A percentile compares a stretch with the other conserved stretches of the same genome.
Conservation (phyloP, 2,797 vertebrate species). For the Enoplosus armatus region DNA sequence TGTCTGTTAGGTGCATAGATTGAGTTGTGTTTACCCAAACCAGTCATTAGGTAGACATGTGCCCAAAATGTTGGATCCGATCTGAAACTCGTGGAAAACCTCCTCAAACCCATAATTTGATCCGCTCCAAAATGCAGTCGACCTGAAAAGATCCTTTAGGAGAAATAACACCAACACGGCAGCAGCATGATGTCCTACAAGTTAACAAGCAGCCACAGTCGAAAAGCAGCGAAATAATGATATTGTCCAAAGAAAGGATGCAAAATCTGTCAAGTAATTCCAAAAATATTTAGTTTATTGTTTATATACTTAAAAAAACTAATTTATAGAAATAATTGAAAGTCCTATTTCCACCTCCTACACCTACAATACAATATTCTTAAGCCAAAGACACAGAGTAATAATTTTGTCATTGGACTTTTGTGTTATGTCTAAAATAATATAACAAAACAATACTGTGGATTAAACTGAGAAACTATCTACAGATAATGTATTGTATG, state of each 20-base stretch:
- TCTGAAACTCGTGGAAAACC: not conserved
- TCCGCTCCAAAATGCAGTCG: not conserved
- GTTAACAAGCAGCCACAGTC: not conserved
- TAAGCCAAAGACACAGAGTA: not conserved
- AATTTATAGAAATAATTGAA: not conserved
- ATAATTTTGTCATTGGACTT: not conserved
- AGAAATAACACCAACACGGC: not conserved
- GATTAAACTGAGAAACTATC: not conserved
- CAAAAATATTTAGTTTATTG: not conserved
- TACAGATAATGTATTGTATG: not conserved
- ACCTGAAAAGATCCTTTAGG: not conserved
- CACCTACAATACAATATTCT: not conserved
- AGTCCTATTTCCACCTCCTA: not conserved
- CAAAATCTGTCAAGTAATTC: not conserved
- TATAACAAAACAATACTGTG: not conserved
- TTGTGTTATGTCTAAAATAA: not conserved
- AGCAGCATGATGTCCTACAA: not conserved
- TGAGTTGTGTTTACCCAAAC: not conserved
- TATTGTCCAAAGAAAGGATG: not conserved
- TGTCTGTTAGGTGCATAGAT: no score
- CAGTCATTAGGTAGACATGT: not conserved
- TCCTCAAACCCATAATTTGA: not conserved
- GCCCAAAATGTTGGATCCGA: not conserved
- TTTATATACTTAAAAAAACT: not conserved
- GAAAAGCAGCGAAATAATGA: not conserved